phyloP scores from a whole-genome alignment of 2,888 invertebrate genomes.

The Sphaeridia pumilis region DNA sequence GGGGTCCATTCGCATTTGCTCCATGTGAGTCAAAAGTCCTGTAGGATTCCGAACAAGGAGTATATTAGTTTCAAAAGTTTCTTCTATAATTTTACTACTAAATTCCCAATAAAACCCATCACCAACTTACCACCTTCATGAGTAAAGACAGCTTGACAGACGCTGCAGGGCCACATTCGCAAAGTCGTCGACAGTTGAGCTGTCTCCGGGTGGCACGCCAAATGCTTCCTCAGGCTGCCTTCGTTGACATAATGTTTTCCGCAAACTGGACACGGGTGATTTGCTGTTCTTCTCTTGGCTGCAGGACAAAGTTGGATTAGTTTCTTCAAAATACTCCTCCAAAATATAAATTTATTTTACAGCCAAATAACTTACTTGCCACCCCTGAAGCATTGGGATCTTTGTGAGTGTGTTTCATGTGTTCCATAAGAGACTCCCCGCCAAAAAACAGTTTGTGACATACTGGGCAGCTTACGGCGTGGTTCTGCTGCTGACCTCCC shows the following conservation, averaged over 20 bases:
- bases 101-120: background rate
- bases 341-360: background rate
- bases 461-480: constrained; percentile 81
- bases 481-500: constrained; percentile 83
- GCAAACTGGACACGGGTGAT: constrained; percentile 89
- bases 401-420: constrained; percentile 92
- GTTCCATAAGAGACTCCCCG: constrained; percentile 85
- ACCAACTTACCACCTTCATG: constrained; percentile 72
- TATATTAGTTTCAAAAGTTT: background rate
- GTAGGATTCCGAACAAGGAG: constrained; percentile 23
- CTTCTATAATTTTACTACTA: background rate
- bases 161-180: constrained; percentile 92
- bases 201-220: constrained; percentile 87
- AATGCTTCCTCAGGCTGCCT: constrained; percentile 80
- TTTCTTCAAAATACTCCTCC: background rate
- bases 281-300: constrained; percentile 86
- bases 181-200: constrained; percentile 66
- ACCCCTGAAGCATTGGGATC: constrained; percentile 79
- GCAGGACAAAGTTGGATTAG: constrained; percentile 54
- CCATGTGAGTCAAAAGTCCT: constrained; percentile 89
- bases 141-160: constrained; percentile 88
- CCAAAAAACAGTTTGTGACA: constrained; percentile 91
- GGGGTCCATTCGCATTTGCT: constrained; percentile 92
- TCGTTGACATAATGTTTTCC: constrained; percentile 93
- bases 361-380: constrained; percentile 59